Base-by-base conservation (phyloP, 2,113 vertebrate genomes). In the Tor tambroides region DNA sequence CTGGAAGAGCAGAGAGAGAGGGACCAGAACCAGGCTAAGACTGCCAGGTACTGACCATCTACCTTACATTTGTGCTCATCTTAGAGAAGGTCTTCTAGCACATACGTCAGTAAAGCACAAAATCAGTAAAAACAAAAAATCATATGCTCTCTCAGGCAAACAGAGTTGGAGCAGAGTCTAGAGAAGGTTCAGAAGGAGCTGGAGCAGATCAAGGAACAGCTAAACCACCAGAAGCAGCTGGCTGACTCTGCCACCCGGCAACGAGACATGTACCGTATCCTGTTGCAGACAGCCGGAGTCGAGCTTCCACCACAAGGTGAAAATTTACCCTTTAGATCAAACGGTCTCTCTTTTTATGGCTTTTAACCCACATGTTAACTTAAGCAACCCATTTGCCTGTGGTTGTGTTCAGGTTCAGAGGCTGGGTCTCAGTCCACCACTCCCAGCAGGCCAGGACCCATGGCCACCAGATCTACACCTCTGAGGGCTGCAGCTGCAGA, bases 191-290 rank as follows among this genome's bases (percentile, higher is more conserved):
- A 96, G 41, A 89, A 86, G 67, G 97, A 99, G 88, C 75, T 96
- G 1, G 96, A 96, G 85, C 96, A 96, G 77, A 92, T 98, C 28
- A 96, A 93, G 54, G 96, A 98, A 75, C 96, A 97, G 0, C 96
- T 95, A 38, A 96, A 96, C 30, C 97, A 98, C 90, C 98, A 98
- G 84, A 94, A 96, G 91, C 97, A 97, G 88, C 95, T 99, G 7
- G 95, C 97, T 0, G 97, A 99, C 89, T 99, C 98, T 30, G 95
- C 94, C 49, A 95, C 95, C 76, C 95, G 98, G 49, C 98, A 99
- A 92, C 96, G 98, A 75, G 98, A 99, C 88, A 98, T 99, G 98
- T 99, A 96, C 91, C 97, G 97, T 54, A 96, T 97, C 43, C 90
- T 99, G 90, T 89, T 99, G 88, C 98, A 99, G 89, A 97, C 96